These are phyloP conservation scores for Ditylenchus dipsaci DNA, from an alignment of 1,140 invertebrate species.

Conservation along the genomic window DNA sequence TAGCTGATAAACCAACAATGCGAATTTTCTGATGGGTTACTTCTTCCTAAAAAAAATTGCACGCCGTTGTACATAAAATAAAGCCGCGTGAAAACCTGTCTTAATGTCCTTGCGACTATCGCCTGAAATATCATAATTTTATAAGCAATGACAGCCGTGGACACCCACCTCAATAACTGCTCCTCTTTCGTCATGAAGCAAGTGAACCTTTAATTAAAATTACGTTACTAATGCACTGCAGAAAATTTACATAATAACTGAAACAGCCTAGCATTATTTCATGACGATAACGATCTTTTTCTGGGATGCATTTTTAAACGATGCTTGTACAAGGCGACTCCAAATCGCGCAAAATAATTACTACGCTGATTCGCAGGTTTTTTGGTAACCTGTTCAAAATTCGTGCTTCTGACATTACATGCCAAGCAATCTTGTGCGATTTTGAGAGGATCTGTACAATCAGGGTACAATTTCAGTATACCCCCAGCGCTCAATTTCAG, in stretches of 20 bases:
- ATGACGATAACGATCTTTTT: too few species aligned
- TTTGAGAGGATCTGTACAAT: too few species aligned
- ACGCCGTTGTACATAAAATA: not conserved
- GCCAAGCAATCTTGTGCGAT: too few species aligned
- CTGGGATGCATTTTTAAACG: too few species aligned
- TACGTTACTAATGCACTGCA: too few species aligned
- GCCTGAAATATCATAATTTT: constrained; percentile 60
- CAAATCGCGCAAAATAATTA: not conserved
- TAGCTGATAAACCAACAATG: constrained; percentile 93
- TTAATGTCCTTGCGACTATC: constrained; percentile 85
- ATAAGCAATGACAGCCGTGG: not conserved
- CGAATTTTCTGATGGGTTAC: constrained; percentile 91
- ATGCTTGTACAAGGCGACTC: not conserved
- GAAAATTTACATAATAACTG: too few species aligned
- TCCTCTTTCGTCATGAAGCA: constrained; percentile 91
- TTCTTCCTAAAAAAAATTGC: constrained; percentile 66
- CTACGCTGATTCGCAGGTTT: too few species aligned
- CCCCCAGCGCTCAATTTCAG: too few species aligned
- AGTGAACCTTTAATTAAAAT: constrained; percentile 72
- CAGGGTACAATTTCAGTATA: too few species aligned
- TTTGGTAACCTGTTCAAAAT: too few species aligned
- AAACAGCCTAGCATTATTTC: too few species aligned
- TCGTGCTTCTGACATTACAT: too few species aligned
- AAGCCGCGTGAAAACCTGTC: constrained; percentile 66
- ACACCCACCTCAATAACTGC: constrained; percentile 80